These are phyloP conservation scores for Aphaenogaster floridana DNA, from an alignment of 1,140 invertebrate genomes.

Conservation along the genomic window DNA sequence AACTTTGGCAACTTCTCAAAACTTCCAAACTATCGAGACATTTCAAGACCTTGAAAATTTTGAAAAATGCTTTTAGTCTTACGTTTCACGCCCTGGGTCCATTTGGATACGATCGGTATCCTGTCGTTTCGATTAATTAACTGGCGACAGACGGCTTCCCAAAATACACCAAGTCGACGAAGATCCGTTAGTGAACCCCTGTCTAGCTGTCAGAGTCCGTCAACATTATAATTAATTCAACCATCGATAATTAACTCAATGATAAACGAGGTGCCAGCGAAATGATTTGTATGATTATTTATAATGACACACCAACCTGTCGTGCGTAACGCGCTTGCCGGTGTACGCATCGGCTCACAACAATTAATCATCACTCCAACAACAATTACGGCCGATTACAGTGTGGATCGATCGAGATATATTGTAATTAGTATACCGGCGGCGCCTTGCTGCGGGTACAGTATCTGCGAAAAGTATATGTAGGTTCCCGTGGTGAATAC, in stretches of 20 bases:
- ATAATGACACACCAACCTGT: slow-evolving; percentile 74
- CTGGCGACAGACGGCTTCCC: slow-evolving; percentile 1
- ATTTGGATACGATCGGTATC: background rate
- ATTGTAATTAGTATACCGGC: slow-evolving; percentile 70
- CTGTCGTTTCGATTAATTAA: slow-evolving; percentile 22
- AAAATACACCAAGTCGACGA: slow-evolving; percentile 30
- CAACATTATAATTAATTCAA: slow-evolving; percentile 71
- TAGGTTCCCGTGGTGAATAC: background rate
- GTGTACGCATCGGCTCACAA: slow-evolving; percentile 44
- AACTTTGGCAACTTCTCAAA: slow-evolving; percentile 42
- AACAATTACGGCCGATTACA: slow-evolving; percentile 76
- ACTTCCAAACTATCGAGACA: slow-evolving; percentile 49
- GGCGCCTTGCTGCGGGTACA: slow-evolving; percentile 35
- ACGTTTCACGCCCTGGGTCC: background rate
- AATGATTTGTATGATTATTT: slow-evolving; percentile 77
- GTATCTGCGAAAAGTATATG: slow-evolving; percentile 31
- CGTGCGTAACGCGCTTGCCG: slow-evolving; percentile 68
- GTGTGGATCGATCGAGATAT: slow-evolving; percentile 69
- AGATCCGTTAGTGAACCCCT: slow-evolving; percentile 29
- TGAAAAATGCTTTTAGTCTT: slow-evolving; percentile 12
- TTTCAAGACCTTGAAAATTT: slow-evolving; percentile 62
- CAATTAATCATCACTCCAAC: slow-evolving; percentile 76
- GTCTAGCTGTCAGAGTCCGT: slow-evolving; percentile 53
- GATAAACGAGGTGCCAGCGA: slow-evolving; percentile 71
- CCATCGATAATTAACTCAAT: slow-evolving; percentile 75